These are phyloP conservation scores for Pangasianodon hypophthalmus DNA, from an alignment of 2,113 vertebrate species.

Conservation along the genomic window DNA sequence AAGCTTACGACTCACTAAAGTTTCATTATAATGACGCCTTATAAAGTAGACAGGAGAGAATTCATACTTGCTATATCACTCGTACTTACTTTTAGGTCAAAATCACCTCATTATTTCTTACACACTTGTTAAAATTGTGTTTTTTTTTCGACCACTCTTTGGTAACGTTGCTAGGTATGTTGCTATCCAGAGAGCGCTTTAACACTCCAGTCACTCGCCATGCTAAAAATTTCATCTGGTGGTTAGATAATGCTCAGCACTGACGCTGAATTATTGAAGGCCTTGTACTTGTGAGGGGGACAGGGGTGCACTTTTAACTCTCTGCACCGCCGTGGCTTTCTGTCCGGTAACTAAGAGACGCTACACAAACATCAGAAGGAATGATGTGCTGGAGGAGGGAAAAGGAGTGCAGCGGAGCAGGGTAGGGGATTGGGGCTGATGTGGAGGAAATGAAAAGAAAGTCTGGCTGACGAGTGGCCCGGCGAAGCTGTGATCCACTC, in stretches of 20 bases:
- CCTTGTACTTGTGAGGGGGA: conserved; percentile 72
- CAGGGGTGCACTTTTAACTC: conserved; percentile 74
- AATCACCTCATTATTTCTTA: conserved; percentile 20
- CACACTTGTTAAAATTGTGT: background rate
- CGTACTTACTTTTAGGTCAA: background rate
- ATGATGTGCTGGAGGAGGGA: conserved; percentile 70
- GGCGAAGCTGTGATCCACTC: conserved; percentile 62
- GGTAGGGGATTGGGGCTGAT: conserved; percentile 33
- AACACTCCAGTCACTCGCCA: conserved; percentile 63
- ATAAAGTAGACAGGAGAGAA: conserved; percentile 12
- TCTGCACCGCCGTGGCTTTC: conserved; percentile 63
- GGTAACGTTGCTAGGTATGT: background rate
- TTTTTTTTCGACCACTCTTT: background rate
- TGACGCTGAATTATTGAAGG: conserved; percentile 77
- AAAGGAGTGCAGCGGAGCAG: conserved; percentile 23
- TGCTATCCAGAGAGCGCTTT: background rate
- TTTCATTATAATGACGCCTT: conserved; percentile 2
- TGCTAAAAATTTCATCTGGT: conserved; percentile 70
- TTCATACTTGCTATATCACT: background rate
- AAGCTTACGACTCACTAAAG: background rate
- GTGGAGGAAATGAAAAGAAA: conserved; percentile 72
- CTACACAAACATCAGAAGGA: conserved; percentile 74
- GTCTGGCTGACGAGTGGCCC: conserved; percentile 63
- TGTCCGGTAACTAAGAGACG: conserved; percentile 75
- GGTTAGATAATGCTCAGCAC: conserved; percentile 76